Percentiles rank a stretch among this genome's conserved stretches.
These are phyloP conservation scores for Proteles cristata DNA, from an alignment of 2,113 vertebrate species.

Conservation along the genomic window DNA sequence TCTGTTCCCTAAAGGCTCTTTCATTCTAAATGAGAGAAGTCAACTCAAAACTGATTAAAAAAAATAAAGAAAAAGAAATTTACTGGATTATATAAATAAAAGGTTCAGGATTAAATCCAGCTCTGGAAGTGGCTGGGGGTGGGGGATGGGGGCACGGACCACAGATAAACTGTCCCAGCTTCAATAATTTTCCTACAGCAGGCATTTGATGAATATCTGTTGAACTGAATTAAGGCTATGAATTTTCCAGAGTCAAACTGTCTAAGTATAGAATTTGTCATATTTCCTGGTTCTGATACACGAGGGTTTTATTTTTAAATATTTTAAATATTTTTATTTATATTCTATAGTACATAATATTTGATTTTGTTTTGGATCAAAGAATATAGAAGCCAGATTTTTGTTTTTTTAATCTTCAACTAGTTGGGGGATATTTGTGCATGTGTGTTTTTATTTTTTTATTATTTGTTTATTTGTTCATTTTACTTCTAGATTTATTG, in stretches of 20 bases:
- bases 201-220: not conserved
- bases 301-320: not conserved
- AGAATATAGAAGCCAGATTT: not conserved
- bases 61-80: not conserved
- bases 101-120: not conserved
- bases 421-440: not conserved
- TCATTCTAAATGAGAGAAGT: not conserved
- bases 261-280: not conserved
- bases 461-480: not conserved
- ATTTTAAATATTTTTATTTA: not conserved
- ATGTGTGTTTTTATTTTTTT: not conserved
- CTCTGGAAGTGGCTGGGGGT: not conserved
- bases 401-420: not conserved
- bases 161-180: not conserved
- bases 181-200: not conserved
- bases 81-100: not conserved
- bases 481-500: constrained; percentile 36
- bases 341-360: not conserved
- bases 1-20: not conserved
- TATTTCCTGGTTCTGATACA: not conserved
- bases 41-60: not conserved
- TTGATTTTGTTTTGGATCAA: constrained; percentile 19
- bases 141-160: too few species aligned
- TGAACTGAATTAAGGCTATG: constrained; percentile 17
- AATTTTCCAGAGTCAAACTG: constrained; percentile 16